A percentile compares a stretch with the other conserved stretches of the same genome.
These are phyloP conservation scores for Plectropomus leopardus DNA, from an alignment of 2,113 vertebrate genomes.

Conservation along the genomic window DNA sequence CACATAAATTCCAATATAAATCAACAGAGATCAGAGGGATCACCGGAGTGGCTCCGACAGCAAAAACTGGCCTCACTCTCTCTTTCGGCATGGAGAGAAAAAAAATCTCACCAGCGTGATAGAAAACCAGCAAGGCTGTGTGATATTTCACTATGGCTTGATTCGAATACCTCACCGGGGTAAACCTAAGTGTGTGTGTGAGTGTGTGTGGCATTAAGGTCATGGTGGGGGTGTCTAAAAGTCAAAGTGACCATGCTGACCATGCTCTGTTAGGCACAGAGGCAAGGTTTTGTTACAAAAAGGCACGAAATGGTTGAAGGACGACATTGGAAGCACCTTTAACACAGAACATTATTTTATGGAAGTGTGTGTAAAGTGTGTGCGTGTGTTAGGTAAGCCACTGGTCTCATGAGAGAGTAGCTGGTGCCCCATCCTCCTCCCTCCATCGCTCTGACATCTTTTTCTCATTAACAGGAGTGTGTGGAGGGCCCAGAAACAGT, in stretches of 20 bases:
- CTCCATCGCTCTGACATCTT: conserved; percentile 77
- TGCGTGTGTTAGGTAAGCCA: neutral
- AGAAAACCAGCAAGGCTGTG: conserved; percentile 71
- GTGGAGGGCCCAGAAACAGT: conserved; percentile 80
- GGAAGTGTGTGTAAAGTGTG: conserved; percentile 20
- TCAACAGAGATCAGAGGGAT: neutral
- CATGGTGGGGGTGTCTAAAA: neutral
- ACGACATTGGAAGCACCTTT: neutral
- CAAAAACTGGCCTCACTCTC: neutral
- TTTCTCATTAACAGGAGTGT: conserved; percentile 85
- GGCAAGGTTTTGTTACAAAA: neutral
- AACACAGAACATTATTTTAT: neutral
- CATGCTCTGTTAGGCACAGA: neutral
- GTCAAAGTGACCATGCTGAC: neutral
- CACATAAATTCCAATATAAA: neutral
- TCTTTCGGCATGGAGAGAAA: neutral
- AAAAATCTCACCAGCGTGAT: conserved; percentile 44
- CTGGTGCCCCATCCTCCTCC: conserved; percentile 60
- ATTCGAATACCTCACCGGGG: conserved; percentile 57
- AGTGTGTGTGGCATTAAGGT: conserved; percentile 2
- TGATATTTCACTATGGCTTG: conserved; percentile 75
- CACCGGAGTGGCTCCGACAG: neutral
- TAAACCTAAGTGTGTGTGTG: conserved; percentile 31
- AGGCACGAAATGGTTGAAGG: neutral
- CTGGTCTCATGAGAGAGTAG: conserved; percentile 33